Percentiles rank a stretch among this genome's conserved stretches.
phyloP scores from a whole-genome alignment of 2,888 invertebrate species.

The Synergus laeviventris region DNA sequence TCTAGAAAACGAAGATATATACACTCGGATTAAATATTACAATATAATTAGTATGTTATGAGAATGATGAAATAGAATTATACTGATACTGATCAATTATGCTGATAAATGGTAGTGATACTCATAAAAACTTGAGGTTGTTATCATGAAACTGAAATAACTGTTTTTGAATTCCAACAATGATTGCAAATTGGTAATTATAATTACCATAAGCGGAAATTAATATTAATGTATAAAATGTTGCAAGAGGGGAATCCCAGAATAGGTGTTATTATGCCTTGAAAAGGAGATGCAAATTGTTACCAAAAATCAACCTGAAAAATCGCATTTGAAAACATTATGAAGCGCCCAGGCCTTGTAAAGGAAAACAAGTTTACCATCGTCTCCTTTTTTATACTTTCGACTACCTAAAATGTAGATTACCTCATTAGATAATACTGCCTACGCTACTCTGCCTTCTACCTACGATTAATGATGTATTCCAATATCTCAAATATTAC shows the following conservation, averaged over 20 bases:
- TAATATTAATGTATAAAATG: not conserved
- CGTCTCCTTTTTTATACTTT: slow-evolving; percentile 31
- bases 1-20: too few relatives aligned
- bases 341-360: slow-evolving; percentile 10
- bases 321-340: not conserved
- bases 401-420: slow-evolving; percentile 30
- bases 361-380: slow-evolving; percentile 16
- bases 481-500: slow-evolving; percentile 25
- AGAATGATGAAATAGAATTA: not conserved
- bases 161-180: too few relatives aligned
- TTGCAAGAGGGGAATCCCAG: not conserved
- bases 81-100: not conserved
- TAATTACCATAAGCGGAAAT: not conserved
- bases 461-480: slow-evolving; percentile 33
- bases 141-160: too few relatives aligned
- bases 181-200: not conserved
- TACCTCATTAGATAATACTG: slow-evolving; percentile 22
- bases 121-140: too few relatives aligned
- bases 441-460: slow-evolving; percentile 16
- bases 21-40: not conserved
- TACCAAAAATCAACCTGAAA: too few relatives aligned
- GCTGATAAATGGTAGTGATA: not conserved
- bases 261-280: too few relatives aligned
- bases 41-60: not conserved
- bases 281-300: too few relatives aligned